Conservation (phyloP, 1,140 invertebrate species). For the Zaprionus vittiger region DNA sequence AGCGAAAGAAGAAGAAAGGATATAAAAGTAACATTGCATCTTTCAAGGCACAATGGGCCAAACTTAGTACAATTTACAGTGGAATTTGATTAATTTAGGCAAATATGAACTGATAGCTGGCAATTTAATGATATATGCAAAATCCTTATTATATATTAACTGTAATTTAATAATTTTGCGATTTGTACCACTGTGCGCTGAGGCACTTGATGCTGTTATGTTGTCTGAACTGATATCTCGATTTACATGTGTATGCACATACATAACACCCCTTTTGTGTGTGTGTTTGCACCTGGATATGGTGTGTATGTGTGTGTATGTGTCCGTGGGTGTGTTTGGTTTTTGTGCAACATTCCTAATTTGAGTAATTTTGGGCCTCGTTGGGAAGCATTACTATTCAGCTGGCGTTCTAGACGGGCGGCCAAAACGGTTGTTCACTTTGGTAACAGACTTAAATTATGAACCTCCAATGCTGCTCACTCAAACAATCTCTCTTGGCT, state of each 20-base stretch:
- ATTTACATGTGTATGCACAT: conserved; percentile 19
- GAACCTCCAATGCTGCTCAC: conserved; percentile 26
- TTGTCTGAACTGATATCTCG: conserved; percentile 5
- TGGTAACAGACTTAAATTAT: conserved; percentile 45
- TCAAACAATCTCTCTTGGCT: conserved; percentile 10
- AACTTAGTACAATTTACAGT: no score
- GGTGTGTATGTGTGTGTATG: not conserved
- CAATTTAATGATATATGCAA: no score
- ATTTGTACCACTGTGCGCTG: not conserved
- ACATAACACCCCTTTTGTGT: not conserved
- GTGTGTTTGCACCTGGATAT: conserved; percentile 5
- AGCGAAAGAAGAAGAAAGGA: not conserved
- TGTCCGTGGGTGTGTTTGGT: conserved; percentile 11
- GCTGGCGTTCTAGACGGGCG: conserved; percentile 23
- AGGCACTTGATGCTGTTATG: conserved; percentile 11
- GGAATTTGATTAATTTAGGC: no score
- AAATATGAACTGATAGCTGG: no score
- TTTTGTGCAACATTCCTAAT: conserved; percentile 40
- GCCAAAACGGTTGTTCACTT: conserved; percentile 20
- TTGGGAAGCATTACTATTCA: conserved; percentile 58
- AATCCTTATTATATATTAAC: not conserved
- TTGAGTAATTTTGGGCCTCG: conserved; percentile 53
- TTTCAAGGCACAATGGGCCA: not conserved
- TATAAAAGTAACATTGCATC: conserved; percentile 13
- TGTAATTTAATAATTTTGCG: not conserved